phyloP scores from a whole-genome alignment of 2,888 invertebrate genomes.

The Mactromeris polynyma region DNA sequence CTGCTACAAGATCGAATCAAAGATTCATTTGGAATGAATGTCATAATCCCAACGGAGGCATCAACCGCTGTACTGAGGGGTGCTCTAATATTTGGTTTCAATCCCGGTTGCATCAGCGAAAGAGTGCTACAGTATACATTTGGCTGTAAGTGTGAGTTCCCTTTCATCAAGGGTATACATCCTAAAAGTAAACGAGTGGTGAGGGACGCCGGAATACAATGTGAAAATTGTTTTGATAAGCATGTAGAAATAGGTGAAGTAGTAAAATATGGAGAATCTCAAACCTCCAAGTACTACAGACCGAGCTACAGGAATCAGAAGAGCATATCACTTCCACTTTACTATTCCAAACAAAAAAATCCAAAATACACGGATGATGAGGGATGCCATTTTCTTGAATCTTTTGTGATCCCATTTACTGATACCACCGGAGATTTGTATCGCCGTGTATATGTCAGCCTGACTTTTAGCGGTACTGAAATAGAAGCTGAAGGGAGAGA shows the following conservation, averaged over 20 bases:
- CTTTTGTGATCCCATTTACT: not conserved
- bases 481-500: not conserved
- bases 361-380: not conserved
- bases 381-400: not conserved
- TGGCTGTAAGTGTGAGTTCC: not conserved
- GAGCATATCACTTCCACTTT: not conserved
- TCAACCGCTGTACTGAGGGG: slow-evolving; percentile 8
- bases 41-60: slow-evolving; percentile 20
- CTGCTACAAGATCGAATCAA: slow-evolving; percentile 21
- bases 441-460: not conserved
- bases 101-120: slow-evolving; percentile 1
- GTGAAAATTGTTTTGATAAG: not conserved
- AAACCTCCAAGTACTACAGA: not conserved
- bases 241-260: not conserved
- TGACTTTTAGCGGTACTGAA: not conserved
- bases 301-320: not conserved
- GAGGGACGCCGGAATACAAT: not conserved
- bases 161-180: not conserved
- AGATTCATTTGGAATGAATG: not conserved
- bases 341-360: not conserved
- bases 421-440: not conserved
- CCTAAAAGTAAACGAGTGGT: not conserved
- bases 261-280: not conserved
- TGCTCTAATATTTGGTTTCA: not conserved
- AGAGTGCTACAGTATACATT: not conserved